Base-by-base conservation (phyloP, 1,140 invertebrate species). In the Aphidius ervi region DNA sequence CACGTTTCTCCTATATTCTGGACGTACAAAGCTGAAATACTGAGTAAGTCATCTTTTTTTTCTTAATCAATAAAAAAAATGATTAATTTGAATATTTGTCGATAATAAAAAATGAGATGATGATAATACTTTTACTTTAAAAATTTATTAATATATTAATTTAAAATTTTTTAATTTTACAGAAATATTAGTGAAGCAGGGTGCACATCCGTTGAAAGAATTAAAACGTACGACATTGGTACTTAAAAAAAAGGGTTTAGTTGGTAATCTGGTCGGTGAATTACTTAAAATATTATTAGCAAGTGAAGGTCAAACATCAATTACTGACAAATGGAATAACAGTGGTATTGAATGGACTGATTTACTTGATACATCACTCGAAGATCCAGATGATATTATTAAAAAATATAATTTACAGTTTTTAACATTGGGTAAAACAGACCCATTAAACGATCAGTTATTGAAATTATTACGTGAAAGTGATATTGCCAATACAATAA, bases 11-110 rank as follows among this genome's bases (percentile, higher is more conserved):
- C 89, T n/a, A 86, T 84, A 67, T 78, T 90, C 46, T 90, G 86
- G 85, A 73, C 81, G 42, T 90, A 89, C 69, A 74, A 89, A 65
- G 84, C 84, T 9, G 84, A 90, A 75, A 80, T 88, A 69, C 67
- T 85, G 65, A 76, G 85, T 85, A 81, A 81, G 75, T 70, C 45
- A 16, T 16, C 0, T 41, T 45, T 60, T 40, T 5, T 31, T 3
- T 23, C 0, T 7, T 53, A 20, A 37, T 39, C 50, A 6, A 45
- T 47, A 20, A 46, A 55, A 61, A 37, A 62, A 60, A 40, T 31
- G 41, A 23, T 46, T 43, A 37, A 53, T 53, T 58, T 49, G 60
- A 52, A 58, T 61, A 16, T 71, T 41, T 76, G 81, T 57, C 16
- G 16, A 16, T 16, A 16, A 0, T 16, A 16, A 16, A 16, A 16